phyloP scores from a whole-genome alignment of 2,888 invertebrate species.

The Cheiracanthium punctorium region DNA sequence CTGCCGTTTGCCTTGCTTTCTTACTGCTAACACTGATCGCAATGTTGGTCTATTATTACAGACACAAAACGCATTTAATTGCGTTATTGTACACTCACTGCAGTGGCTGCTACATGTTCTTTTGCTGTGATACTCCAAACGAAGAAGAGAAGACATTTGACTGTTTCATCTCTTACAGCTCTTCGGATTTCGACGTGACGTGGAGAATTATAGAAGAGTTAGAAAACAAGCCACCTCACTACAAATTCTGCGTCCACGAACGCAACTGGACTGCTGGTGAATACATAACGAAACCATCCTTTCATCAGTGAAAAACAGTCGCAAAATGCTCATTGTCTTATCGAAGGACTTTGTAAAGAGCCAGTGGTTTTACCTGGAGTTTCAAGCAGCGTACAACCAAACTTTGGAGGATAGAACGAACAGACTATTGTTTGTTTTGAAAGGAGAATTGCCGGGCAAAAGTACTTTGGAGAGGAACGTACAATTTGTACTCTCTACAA shows the following conservation, averaged over 20 bases:
- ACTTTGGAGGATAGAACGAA: conserved; percentile 72
- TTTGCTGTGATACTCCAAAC: conserved; percentile 64
- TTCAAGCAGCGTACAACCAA: conserved; percentile 72
- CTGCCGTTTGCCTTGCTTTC: too few species aligned
- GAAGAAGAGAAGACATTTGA: conserved; percentile 71
- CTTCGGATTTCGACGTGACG: conserved; percentile 68
- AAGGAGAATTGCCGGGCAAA: conserved; percentile 70
- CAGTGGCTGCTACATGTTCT: conserved; percentile 55
- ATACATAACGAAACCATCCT: conserved; percentile 71
- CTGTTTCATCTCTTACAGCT: conserved; percentile 71
- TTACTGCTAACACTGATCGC: conserved; percentile 38
- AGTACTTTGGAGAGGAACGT: conserved; percentile 71
- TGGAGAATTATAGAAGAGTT: conserved; percentile 68
- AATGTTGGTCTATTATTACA: conserved; percentile 60
- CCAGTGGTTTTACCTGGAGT: conserved; percentile 72
- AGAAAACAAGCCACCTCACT: conserved; percentile 45
- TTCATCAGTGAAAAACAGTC: conserved; percentile 71
- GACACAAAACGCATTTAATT: conserved; percentile 64
- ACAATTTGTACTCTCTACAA: conserved; percentile 72
- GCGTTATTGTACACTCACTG: conserved; percentile 71
- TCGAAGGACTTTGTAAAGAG: conserved; percentile 71
- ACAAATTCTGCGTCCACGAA: conserved; percentile 72
- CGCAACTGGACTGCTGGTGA: conserved; percentile 72
- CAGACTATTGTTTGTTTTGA: conserved; percentile 71
- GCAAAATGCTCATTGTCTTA: conserved; percentile 71